Evolutionary conservation across 2,113 vertebrate species (phyloP).

Genomic region (Zosterops pallidus): DNA sequence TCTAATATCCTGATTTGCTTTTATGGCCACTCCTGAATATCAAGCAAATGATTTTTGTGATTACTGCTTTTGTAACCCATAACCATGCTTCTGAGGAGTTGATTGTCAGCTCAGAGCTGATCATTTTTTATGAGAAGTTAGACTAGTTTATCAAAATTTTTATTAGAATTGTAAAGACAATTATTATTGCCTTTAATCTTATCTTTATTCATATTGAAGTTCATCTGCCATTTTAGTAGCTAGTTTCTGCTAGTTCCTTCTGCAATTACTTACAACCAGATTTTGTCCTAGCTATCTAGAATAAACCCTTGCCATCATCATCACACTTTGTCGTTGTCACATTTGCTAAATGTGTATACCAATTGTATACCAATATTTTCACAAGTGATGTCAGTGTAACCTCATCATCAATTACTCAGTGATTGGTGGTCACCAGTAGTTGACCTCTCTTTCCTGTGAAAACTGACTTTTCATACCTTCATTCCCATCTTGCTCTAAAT

Average conservation of each 20-base stretch:
- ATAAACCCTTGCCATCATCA: neutral
- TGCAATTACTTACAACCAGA: neutral
- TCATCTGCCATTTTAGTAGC: neutral
- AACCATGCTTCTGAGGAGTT: neutral
- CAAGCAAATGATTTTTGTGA: neutral
- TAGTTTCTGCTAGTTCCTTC: neutral
- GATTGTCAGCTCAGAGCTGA: neutral
- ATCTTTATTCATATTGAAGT: neutral
- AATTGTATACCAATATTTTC: neutral
- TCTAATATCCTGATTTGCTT: neutral
- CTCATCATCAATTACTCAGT: neutral
- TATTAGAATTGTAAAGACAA: slow-evolving; percentile 8
- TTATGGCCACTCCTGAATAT: neutral
- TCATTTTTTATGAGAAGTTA: neutral
- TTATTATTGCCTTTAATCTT: slow-evolving; percentile 1
- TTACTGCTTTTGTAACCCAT: neutral
- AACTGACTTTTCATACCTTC: neutral
- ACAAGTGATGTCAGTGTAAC: neutral
- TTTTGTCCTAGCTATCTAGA: neutral
- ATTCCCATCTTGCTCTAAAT: neutral
- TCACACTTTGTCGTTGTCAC: neutral
- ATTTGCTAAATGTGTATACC: neutral
- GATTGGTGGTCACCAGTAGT: neutral
- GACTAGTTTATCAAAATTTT: neutral
- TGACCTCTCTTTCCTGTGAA: neutral